Conservation (phyloP, 2,113 vertebrate species). For the Prionailurus viverrinus region DNA sequence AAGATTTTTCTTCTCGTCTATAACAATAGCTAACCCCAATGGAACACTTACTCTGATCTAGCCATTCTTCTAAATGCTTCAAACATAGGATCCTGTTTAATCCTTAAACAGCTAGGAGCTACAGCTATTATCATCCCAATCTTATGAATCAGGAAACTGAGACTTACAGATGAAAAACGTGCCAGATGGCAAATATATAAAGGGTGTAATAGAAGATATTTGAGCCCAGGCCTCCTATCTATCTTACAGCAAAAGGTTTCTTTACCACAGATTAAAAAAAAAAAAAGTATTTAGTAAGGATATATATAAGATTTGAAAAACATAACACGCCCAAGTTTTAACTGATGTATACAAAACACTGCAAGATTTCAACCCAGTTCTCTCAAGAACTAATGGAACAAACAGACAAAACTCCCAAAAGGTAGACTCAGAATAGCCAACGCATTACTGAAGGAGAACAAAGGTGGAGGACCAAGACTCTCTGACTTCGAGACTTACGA, state of each 20-base stretch:
- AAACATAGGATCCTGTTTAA: not conserved
- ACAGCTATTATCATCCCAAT: not conserved
- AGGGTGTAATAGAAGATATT: not conserved
- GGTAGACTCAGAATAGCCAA: too few relatives aligned
- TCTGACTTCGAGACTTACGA: too few relatives aligned
- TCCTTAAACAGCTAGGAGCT: not conserved
- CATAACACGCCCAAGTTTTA: too few relatives aligned
- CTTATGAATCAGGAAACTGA: not conserved
- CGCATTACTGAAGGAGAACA: too few relatives aligned
- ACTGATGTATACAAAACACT: too few relatives aligned
- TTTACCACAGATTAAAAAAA: not conserved
- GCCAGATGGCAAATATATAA: not conserved
- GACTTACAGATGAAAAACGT: not conserved
- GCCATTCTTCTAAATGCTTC: not conserved
- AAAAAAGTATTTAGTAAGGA: too few relatives aligned
- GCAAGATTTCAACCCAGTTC: too few relatives aligned
- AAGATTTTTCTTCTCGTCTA: not conserved
- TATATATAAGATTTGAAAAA: too few relatives aligned
- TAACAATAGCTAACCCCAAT: not conserved
- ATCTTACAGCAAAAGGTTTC: not conserved
- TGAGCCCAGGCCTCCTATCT: not conserved
- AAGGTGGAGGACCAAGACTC: too few relatives aligned
- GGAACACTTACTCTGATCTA: not conserved
- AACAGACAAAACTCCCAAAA: too few relatives aligned
- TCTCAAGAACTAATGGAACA: too few relatives aligned